Conservation (phyloP, 2,113 vertebrate genomes). For the Bubo scandiacus region DNA sequence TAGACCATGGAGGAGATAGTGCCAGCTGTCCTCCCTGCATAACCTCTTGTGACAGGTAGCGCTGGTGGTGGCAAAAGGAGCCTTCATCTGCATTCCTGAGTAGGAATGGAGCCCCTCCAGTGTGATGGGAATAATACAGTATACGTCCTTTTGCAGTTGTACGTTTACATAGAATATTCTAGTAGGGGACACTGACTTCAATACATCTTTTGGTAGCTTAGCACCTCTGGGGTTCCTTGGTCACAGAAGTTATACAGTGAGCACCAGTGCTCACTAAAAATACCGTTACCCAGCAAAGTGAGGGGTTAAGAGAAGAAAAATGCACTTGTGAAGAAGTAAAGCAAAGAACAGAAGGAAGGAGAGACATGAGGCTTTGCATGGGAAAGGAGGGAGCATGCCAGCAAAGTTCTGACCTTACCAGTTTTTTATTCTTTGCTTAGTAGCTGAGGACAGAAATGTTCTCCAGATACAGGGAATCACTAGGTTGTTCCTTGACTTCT, state of each 20-base stretch:
- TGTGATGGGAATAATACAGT: neutral
- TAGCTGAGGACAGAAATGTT: neutral
- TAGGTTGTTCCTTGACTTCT: neutral
- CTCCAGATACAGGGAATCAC: neutral
- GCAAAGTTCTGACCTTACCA: neutral
- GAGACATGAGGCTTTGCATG: neutral
- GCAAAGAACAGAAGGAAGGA: neutral
- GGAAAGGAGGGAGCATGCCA: neutral
- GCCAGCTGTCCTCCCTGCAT: neutral
- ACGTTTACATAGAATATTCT: neutral
- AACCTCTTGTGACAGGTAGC: neutral
- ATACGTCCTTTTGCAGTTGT: neutral
- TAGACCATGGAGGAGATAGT: neutral
- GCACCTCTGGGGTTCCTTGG: neutral
- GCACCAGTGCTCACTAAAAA: neutral
- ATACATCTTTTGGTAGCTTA: neutral
- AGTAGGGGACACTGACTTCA: neutral
- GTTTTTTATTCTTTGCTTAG: neutral
- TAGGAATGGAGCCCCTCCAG: neutral
- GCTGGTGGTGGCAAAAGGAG: neutral
- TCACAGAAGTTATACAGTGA: neutral
- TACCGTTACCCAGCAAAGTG: neutral
- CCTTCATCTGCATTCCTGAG: neutral
- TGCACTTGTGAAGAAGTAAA: neutral
- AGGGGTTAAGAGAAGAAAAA: neutral